Conservation (phyloP, 2,888 invertebrate genomes). For the Dendrolimus houi region DNA sequence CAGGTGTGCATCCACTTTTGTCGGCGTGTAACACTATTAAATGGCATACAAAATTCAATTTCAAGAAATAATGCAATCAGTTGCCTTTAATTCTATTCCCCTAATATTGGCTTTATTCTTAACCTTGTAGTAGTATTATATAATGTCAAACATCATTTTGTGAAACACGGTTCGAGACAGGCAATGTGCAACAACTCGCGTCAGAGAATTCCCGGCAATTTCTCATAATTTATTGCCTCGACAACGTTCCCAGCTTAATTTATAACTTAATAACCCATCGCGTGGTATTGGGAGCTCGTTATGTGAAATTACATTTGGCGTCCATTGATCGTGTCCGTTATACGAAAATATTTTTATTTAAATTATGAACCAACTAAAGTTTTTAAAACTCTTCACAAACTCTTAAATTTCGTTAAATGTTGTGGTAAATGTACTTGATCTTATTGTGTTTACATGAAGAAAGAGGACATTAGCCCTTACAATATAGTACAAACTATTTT, state of each 20-base stretch:
- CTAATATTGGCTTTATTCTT: too few relatives aligned
- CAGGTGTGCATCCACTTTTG: too few relatives aligned
- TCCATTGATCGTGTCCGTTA: neutral
- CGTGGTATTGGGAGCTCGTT: constrained; percentile 16
- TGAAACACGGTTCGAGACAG: neutral
- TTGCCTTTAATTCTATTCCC: too few relatives aligned
- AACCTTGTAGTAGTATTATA: too few relatives aligned
- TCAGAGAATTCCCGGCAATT: constrained; percentile 22
- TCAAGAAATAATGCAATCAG: too few relatives aligned
- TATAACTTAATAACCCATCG: constrained; percentile 27
- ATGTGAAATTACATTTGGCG: constrained; percentile 5
- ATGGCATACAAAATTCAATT: too few relatives aligned
- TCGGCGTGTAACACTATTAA: too few relatives aligned
- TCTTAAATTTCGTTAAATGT: too few relatives aligned
- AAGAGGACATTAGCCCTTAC: too few relatives aligned
- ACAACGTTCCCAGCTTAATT: constrained; percentile 23
- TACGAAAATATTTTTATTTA: neutral
- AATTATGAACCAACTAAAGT: neutral
- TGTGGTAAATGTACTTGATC: too few relatives aligned
- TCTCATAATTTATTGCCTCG: constrained; percentile 25
- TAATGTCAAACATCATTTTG: neutral
- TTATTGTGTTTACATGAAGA: too few relatives aligned
- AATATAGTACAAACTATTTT: too few relatives aligned
- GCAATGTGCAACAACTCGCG: constrained; percentile 7
- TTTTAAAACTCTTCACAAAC: neutral